phyloP scores from a whole-genome alignment of 2,888 invertebrate genomes.

The Tineola bisselliella region DNA sequence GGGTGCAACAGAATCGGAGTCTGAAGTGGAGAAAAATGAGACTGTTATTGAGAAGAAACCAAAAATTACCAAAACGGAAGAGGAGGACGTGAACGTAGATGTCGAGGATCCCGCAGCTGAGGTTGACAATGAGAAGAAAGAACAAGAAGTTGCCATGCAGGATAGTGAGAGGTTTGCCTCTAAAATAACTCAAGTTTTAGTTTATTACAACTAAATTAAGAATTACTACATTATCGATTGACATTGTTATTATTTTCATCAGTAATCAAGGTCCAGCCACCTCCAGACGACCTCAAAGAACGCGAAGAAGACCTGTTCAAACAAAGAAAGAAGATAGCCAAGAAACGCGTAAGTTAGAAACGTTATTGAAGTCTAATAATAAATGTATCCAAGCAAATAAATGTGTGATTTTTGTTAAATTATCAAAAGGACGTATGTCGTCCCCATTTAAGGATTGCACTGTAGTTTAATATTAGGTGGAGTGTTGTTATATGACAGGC shows the following conservation, averaged over 20 bases:
- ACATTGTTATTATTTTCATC: slow-evolving; percentile 15
- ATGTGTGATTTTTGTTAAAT: background rate
- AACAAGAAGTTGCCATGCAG: slow-evolving; percentile 21
- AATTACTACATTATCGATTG: too few relatives aligned
- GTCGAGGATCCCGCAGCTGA: slow-evolving; percentile 16
- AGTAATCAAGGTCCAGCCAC: slow-evolving; percentile 46
- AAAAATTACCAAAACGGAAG: slow-evolving; percentile 15
- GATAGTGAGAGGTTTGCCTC: slow-evolving; percentile 52
- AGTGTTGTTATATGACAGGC: too few relatives aligned
- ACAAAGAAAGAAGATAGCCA: slow-evolving; percentile 46
- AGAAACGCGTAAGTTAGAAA: slow-evolving; percentile 40
- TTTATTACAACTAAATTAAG: too few relatives aligned
- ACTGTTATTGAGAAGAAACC: slow-evolving; percentile 57
- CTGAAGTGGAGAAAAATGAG: slow-evolving; percentile 50
- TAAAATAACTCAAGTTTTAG: too few relatives aligned
- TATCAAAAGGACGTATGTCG: slow-evolving; percentile 1
- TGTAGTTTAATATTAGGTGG: too few relatives aligned
- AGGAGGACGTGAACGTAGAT: slow-evolving; percentile 10
- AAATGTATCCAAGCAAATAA: slow-evolving; percentile 15
- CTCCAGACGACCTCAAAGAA: slow-evolving; percentile 29
- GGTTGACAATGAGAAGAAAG: slow-evolving; percentile 26
- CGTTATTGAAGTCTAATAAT: too few relatives aligned
- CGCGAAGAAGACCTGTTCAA: slow-evolving; percentile 28
- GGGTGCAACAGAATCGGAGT: slow-evolving; percentile 50
- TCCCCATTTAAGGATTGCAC: too few relatives aligned